phyloP scores from a whole-genome alignment of 2,797 vertebrate genomes.

The Helicolenus hilgendorfi region DNA sequence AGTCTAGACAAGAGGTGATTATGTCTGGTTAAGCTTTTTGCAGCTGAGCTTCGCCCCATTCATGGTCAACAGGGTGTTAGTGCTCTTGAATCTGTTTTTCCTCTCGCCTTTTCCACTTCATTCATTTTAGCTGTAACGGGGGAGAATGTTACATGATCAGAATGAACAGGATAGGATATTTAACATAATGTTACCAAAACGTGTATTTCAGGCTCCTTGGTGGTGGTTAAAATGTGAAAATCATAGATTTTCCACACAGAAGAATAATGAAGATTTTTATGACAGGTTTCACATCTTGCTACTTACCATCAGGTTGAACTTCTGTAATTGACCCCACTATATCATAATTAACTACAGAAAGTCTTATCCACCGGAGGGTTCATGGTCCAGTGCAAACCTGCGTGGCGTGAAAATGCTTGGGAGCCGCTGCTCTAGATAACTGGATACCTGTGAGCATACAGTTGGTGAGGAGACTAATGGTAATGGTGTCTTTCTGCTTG shows the following conservation, averaged over 20 bases:
- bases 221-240: not conserved
- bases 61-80: slow-evolving; percentile 27
- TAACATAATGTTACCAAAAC: too few relatives aligned
- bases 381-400: slow-evolving; percentile 5
- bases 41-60: not conserved
- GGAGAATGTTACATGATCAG: not conserved
- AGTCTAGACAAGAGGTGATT: slow-evolving; percentile 47
- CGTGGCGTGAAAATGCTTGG: not conserved
- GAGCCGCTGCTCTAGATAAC: slow-evolving; percentile 12
- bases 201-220: not conserved
- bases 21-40: slow-evolving; percentile 20
- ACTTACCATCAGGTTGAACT: not conserved
- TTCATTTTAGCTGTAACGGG: not conserved
- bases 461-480: slow-evolving; percentile 33
- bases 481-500: not conserved
- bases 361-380: not conserved
- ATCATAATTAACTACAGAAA: slow-evolving; percentile 22
- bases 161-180: not conserved
- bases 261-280: not conserved
- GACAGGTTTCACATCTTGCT: not conserved
- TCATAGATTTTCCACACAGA: not conserved
- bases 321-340: not conserved
- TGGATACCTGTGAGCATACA: slow-evolving; percentile 1
- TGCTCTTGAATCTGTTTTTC: not conserved
- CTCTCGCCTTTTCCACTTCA: not conserved